These are phyloP conservation scores for Lutraria rhynchaena DNA, from an alignment of 1,140 invertebrate species.

Conservation along the genomic window DNA sequence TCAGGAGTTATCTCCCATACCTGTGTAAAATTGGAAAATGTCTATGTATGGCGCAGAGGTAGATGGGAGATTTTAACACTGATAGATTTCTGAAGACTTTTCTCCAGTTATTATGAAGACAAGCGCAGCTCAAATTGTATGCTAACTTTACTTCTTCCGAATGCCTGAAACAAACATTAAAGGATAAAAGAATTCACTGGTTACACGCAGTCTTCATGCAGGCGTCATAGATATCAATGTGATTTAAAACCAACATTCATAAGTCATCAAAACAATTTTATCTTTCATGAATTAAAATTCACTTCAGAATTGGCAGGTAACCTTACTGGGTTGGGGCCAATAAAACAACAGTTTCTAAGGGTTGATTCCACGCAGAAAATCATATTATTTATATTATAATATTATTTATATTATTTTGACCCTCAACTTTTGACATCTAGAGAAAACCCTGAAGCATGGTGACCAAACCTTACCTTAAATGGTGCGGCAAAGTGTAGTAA, in stretches of 20 bases:
- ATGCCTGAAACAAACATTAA: slow-evolving; percentile 30
- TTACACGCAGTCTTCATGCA: too few species aligned
- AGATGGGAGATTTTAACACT: slow-evolving; percentile 52
- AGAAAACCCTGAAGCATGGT: too few species aligned
- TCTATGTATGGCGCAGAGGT: slow-evolving; percentile 68
- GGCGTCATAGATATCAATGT: too few species aligned
- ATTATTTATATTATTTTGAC: too few species aligned
- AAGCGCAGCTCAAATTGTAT: slow-evolving; percentile 62
- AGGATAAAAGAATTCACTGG: too few species aligned
- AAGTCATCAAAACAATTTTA: too few species aligned
- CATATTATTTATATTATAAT: neutral
- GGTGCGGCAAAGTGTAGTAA: slow-evolving; percentile 61
- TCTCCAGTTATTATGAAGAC: slow-evolving; percentile 63
- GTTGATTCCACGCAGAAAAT: neutral
- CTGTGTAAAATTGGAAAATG: slow-evolving; percentile 70
- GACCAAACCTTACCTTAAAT: slow-evolving; percentile 63
- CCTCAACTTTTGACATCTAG: too few species aligned
- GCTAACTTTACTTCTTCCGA: slow-evolving; percentile 37
- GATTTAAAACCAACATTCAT: too few species aligned
- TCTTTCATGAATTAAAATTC: too few species aligned
- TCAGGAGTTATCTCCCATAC: too few species aligned
- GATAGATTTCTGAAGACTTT: slow-evolving; percentile 32
- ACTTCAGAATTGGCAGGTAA: too few species aligned
- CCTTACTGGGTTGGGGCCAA: too few species aligned
- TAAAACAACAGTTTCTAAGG: neutral